Evolutionary conservation across 2,797 vertebrate species (phyloP), one percentile per base, ranked within the genome.

Genomic region (Mus caroli): DNA sequence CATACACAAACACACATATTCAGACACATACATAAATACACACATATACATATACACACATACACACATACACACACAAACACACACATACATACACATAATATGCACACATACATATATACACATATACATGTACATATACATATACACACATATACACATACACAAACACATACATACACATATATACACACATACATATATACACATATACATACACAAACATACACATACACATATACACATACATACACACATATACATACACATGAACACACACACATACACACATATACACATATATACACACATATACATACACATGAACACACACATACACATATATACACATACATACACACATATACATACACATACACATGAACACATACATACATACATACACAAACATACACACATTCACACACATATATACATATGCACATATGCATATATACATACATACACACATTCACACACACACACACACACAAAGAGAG

Each of bases 121-220:
- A 50, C 26, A 76, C 0, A 43, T 1, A 43, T 1, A 46, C 2
- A 50, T 2, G 40, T 6, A 46, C 40, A 76, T 5, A 75, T 4
- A 69, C 2, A 58, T 9, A 67, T 3, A 60, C 12, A 62, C 1
- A 31, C 3, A 76, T 1, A 26, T 2, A 26, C 0, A 26, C 2
- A 13, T 1, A 26, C 11, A 24, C 5, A 12, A 3, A 83, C 2
- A 52, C 1, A 73, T 0, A 46, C 22, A 13, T 5, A 43, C 11
- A 75, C 0, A 26, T 0, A 75, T 3, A 50, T 2, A 50, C 26
- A 76, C 0, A 43, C 1, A 43, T 1, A 46, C 2, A 50, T 2
- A 46, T 0, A 77, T 6, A 77, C 3, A 75, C 1, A 43, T 1
- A n/a, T 20, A 13, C 8, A 37, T 1, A 90, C 7, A 60, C 10